Percentiles rank a stretch among this genome's conserved stretches.
Conservation (phyloP, 2,888 invertebrate species). For the Acrobeloides nanus region DNA sequence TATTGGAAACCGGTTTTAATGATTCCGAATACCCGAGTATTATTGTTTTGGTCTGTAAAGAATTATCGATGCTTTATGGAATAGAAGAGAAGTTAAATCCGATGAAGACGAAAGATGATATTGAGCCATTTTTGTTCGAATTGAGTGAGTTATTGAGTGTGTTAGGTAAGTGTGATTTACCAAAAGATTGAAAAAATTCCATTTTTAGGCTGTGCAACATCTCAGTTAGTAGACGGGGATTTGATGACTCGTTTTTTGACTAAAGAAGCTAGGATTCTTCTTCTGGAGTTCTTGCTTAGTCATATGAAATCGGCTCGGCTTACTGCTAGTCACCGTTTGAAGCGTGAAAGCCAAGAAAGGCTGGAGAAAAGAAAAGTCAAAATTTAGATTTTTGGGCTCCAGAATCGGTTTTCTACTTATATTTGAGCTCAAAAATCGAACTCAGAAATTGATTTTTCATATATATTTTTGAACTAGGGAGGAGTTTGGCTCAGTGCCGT, state of each 20-base stretch:
- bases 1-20: neutral
- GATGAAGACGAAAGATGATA: neutral
- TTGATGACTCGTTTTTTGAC: neutral
- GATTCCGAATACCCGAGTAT: neutral
- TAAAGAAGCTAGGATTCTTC: neutral
- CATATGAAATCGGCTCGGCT: neutral
- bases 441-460: too few relatives aligned
- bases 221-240: neutral
- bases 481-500: too few relatives aligned
- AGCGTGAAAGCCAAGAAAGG: neutral
- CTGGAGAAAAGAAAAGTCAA: neutral
- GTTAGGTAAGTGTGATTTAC: neutral
- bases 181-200: neutral
- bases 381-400: too few relatives aligned
- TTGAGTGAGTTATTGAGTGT: neutral
- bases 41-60: neutral
- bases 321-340: neutral
- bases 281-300: neutral
- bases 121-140: neutral
- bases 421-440: too few relatives aligned
- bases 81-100: neutral
- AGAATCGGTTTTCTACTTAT: too few relatives aligned
- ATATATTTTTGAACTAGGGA: too few relatives aligned
- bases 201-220: neutral
- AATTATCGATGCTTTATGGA: neutral